Evolutionary conservation across 2,113 vertebrate genomes (phyloP), one percentile per base, ranked within the genome.

Genomic region (Centrocercus urophasianus): DNA sequence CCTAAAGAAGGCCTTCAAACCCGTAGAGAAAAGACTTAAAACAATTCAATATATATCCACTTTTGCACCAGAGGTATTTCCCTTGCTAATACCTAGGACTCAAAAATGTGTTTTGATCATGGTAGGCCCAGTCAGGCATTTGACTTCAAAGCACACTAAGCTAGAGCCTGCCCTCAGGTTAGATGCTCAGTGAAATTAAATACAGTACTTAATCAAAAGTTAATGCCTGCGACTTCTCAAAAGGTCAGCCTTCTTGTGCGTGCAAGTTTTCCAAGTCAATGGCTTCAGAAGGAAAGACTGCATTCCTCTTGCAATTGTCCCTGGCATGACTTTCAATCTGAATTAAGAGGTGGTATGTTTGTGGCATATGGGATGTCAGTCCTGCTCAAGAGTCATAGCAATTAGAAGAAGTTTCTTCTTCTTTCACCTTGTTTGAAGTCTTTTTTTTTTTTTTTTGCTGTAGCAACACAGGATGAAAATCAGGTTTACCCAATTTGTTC

Each of bases 171-270:
- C 88, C 93, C 94, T 86, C 54, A 36, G 91, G 94, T 84, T 90
- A 95, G 90, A 95, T 90, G 92, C 92, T 96, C 93, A 92, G 61
- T 92, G 88, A 97, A 96, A 95, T 95, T 96, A 96, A 89, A 86
- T 66, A 83, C 88, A 93, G 72, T n/a, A 78, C 66, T 91, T 93
- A 89, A 91, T 91, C 85, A 93, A n/a, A 91, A 93, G 72, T 57
- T 97, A 95, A 95, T 73, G 88, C 45, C 70, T 93, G 73, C 52
- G 83, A 93, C 88, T 96, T 90, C 88, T 93, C 90, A 16, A 91
- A 95, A 97, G 95, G 95, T 96, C 96, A 96, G 77, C 59, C 52
- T 81, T 69, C 40, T 65, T 88, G 73, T 36, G 36, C 8, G 40
- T 10, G 1, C 0, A 57, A 69, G 90, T 59, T 76, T 94, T 69